phyloP scores from a whole-genome alignment of 2,113 vertebrate species.

The Ceuthmochares aereus region DNA sequence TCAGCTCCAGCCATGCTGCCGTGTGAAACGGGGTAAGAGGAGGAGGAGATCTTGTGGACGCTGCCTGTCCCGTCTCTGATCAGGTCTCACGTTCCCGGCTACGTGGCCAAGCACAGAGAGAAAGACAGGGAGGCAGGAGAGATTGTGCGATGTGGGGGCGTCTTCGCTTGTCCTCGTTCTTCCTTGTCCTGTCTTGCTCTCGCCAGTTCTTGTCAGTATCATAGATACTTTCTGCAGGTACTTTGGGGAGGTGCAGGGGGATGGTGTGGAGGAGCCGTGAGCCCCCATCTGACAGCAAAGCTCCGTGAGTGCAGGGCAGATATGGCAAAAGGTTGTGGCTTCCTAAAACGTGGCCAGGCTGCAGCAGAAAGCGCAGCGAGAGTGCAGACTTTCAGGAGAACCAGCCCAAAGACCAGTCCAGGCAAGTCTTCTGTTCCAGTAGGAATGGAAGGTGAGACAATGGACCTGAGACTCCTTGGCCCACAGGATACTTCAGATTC shows the following conservation, averaged over 20 bases:
- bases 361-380: not conserved
- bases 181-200: not conserved
- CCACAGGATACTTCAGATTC: not conserved
- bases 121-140: not conserved
- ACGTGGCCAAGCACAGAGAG: not conserved
- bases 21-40: not conserved
- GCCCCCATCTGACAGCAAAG: not conserved
- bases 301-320: not conserved
- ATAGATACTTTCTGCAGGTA: not conserved
- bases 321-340: not conserved
- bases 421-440: not conserved
- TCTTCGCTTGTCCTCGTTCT: not conserved
- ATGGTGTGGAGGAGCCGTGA: not conserved
- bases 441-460: not conserved
- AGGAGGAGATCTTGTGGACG: not conserved
- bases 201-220: not conserved
- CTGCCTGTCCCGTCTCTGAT: not conserved
- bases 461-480: not conserved
- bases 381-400: not conserved
- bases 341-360: not conserved
- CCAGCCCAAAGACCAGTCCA: not conserved
- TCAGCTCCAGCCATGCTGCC: not conserved
- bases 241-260: not conserved
- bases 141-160: not conserved
- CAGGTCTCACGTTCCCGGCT: not conserved